These are phyloP conservation scores for Platyura marginata DNA, from an alignment of 1,140 invertebrate genomes.

Conservation along the genomic window DNA sequence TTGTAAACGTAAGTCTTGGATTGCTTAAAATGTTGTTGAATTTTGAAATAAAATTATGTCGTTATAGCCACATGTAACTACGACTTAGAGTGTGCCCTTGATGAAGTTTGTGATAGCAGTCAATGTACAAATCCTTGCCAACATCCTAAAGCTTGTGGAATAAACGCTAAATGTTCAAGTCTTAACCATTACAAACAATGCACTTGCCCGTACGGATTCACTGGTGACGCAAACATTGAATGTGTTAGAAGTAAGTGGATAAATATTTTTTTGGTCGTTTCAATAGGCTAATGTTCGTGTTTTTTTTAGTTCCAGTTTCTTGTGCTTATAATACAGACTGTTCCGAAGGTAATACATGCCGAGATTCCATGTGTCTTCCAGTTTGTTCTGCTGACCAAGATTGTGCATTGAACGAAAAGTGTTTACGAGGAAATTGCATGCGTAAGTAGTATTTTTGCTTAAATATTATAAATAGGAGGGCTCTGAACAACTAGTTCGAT, in stretches of 20 bases:
- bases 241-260: constrained; percentile 57
- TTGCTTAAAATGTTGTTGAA: constrained; percentile 1
- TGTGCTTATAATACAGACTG: constrained; percentile 54
- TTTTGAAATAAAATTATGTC: no score
- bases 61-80: constrained; percentile 64
- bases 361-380: constrained; percentile 58
- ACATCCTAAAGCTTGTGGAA: constrained; percentile 57
- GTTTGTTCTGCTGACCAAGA: constrained; percentile 56
- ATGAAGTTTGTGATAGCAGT: constrained; percentile 61
- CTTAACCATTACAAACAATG: constrained; percentile 60
- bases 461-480: no score
- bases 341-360: constrained; percentile 43
- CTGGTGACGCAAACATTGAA: constrained; percentile 65
- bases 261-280: constrained; percentile 1
- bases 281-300: neutral
- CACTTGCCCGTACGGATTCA: constrained; percentile 66
- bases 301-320: constrained; percentile 48
- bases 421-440: constrained; percentile 58
- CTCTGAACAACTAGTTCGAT: no score
- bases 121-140: constrained; percentile 75
- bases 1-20: constrained; percentile 63
- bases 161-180: constrained; percentile 69
- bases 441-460: constrained; percentile 45
- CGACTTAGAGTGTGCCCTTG: constrained; percentile 57
- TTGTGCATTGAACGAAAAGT: constrained; percentile 83